phyloP scores from a whole-genome alignment of 64 coral and sea anemone genomes.

The Montipora cactus region DNA sequence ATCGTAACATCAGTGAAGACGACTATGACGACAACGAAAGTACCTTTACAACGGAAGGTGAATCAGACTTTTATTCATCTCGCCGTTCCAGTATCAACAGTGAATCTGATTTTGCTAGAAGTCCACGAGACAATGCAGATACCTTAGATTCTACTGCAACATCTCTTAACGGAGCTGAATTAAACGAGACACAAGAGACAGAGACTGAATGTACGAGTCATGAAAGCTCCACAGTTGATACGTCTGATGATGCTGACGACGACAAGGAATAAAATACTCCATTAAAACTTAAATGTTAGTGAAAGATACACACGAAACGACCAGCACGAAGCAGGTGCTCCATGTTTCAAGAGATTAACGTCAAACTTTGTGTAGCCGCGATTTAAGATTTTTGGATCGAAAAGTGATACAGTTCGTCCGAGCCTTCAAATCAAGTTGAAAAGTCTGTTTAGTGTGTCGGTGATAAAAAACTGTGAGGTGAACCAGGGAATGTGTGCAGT shows the following conservation, averaged over 20 bases:
- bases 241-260: constrained; percentile 25
- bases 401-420: too few relatives aligned
- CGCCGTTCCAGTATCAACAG: constrained; percentile 50
- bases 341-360: too few relatives aligned
- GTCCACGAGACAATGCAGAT: background rate
- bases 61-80: constrained; percentile 62
- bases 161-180: background rate
- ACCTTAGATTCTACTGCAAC: background rate
- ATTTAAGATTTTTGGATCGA: too few relatives aligned
- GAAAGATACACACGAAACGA: too few relatives aligned
- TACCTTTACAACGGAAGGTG: constrained; percentile 51
- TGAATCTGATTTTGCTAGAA: constrained; percentile 23
- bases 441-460: too few relatives aligned
- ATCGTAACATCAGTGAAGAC: constrained; percentile 26
- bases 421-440: too few relatives aligned
- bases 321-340: too few relatives aligned
- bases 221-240: constrained; percentile 6
- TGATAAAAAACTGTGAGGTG: too few relatives aligned
- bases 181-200: background rate
- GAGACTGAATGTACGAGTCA: constrained; percentile 29
- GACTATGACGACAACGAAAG: constrained; percentile 31
- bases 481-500: too few relatives aligned
- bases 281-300: too few relatives aligned
- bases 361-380: too few relatives aligned
- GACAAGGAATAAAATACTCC: constrained; percentile 1